Base-by-base conservation (phyloP, 1,140 invertebrate species). In the Radopholus similis region DNA sequence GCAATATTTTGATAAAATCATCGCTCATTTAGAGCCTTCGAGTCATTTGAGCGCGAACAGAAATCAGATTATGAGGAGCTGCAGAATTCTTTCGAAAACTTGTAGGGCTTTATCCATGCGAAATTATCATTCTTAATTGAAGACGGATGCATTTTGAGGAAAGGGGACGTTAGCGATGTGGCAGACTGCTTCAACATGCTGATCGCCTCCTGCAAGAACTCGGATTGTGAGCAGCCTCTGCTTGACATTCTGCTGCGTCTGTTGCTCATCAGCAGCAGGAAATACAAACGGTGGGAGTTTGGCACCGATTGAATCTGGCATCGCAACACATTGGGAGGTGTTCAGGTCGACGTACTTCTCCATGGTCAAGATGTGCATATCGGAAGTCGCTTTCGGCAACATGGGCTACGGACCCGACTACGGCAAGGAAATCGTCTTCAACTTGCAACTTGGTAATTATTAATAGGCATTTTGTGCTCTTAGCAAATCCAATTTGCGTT, bases 281-380 rank as follows among this genome's bases (percentile, higher is more conserved):
- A 70, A 60, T 70, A 70, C 32, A 70, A 57, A 63, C 57, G 53
- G 68, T 70, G 26, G n/a, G n/a, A 35, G n/a, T 37, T 66, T 68
- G 23, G 9, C 38, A 8, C 40, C 9, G 59, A 23, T n/a, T n/a
- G 23, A 38, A 2, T 13, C 26, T 59, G 59, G 55, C n/a, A 15
- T 62, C 13, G 30, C 34, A 62, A 62, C 47, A 64, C 11, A 11
- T 5, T 28, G 9, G 9, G 9, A 13, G 21, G 13, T 5, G 32
- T 67, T 18, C n/a, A 69, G 67, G 42, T 11, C 37, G 21, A 64
- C 57, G n/a, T 68, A 69, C 40, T 18, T 68, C 6, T 44, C 64
- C 37, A 70, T 69, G 58, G 23, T 70, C 18, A 35, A 42, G 15
- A 42, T 26, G 9, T 68, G 65, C 37, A 26, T 68, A 5, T 34